Conservation (phyloP, 2,113 vertebrate genomes). For the Rhegmatorhina hoffmannsi region DNA sequence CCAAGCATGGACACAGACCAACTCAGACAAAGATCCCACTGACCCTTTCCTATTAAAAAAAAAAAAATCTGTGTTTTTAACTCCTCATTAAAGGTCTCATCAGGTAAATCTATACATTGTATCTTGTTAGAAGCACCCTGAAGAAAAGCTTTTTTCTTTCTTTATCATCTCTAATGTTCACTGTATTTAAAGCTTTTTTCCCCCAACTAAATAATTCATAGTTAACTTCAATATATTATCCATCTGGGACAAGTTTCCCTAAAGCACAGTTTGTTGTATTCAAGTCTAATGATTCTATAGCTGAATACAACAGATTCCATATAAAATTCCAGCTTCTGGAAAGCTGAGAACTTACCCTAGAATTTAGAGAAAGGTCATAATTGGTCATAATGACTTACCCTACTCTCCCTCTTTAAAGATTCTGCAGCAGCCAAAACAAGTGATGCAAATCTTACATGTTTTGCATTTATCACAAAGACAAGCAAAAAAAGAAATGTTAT, state of each 20-base stretch:
- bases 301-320: no score
- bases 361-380: not conserved
- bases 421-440: not conserved
- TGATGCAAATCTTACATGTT: not conserved
- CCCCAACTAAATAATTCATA: not conserved
- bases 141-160: not conserved
- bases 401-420: not conserved
- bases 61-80: not conserved
- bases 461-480: not conserved
- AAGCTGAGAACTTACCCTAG: not conserved
- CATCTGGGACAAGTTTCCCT: not conserved
- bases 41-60: not conserved
- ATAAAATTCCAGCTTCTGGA: not conserved
- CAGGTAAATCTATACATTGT: not conserved
- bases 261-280: not conserved
- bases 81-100: not conserved
- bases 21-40: not conserved
- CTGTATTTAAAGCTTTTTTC: not conserved
- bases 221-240: not conserved
- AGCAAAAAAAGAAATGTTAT: not conserved
- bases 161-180: not conserved
- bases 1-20: accelerated
- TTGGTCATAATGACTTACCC: not conserved
- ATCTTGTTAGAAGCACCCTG: not conserved
- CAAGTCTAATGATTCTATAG: no score